A percentile compares a stretch with the other conserved stretches of the same genome.
These are phyloP conservation scores for Herpetotheres cachinnans DNA, from an alignment of 2,113 vertebrate species.

Conservation along the genomic window DNA sequence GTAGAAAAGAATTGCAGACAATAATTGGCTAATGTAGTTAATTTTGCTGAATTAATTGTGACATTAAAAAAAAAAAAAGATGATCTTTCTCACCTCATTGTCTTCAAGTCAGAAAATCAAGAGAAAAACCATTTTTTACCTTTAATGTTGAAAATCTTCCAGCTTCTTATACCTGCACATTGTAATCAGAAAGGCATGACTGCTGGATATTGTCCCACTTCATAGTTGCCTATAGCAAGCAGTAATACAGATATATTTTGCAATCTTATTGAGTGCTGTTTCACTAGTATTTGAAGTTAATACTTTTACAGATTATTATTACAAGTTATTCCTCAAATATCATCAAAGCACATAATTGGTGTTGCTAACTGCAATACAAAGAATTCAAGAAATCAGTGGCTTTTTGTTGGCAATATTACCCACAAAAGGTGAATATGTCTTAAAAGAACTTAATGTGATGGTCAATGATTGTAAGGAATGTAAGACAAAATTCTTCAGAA, in stretches of 20 bases:
- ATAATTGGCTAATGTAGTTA: background rate
- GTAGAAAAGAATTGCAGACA: background rate
- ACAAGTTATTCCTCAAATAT: background rate
- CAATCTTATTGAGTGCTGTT: background rate
- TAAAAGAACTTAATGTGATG: background rate
- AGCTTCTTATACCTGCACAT: background rate
- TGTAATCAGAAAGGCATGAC: background rate
- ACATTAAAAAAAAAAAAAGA: background rate
- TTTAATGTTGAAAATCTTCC: background rate
- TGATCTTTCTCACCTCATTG: background rate
- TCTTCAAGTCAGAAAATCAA: background rate
- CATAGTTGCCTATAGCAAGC: background rate
- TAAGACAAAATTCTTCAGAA: background rate
- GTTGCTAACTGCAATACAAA: background rate
- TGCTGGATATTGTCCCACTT: background rate
- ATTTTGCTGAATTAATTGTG: background rate
- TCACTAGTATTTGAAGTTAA: background rate
- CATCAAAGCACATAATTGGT: background rate
- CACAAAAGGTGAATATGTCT: background rate
- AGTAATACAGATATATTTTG: background rate
- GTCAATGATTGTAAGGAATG: background rate
- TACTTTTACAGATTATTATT: background rate
- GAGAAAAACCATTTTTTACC: background rate
- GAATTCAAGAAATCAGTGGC: background rate
- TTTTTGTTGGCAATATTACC: background rate